phyloP scores from a whole-genome alignment of 1,140 invertebrate genomes.

The Drosophila bocqueti region DNA sequence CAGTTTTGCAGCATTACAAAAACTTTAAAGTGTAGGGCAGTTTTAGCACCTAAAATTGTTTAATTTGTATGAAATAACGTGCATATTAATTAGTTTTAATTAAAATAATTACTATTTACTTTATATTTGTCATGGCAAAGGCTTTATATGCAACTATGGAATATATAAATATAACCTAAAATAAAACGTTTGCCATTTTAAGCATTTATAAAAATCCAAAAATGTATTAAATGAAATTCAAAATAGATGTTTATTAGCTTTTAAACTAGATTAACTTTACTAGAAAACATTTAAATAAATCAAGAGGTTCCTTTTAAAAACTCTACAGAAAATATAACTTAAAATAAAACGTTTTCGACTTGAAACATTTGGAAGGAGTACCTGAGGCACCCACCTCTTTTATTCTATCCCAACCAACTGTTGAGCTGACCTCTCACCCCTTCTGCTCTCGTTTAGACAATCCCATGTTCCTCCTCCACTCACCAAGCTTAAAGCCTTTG shows the following conservation, averaged over 20 bases:
- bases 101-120: too few species aligned
- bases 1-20: too few species aligned
- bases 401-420: slow-evolving; percentile 29
- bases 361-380: not conserved
- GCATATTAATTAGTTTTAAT: too few species aligned
- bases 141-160: too few species aligned
- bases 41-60: too few species aligned
- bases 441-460: slow-evolving; percentile 1
- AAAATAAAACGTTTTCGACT: not conserved
- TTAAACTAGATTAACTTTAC: not conserved
- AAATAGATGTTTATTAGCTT: not conserved
- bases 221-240: not conserved
- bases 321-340: not conserved
- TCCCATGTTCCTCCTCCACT: slow-evolving; percentile 19
- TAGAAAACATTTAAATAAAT: not conserved
- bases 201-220: not conserved
- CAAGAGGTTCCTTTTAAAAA: not conserved
- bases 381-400: not conserved
- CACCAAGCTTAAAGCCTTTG: slow-evolving; percentile 52
- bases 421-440: slow-evolving; percentile 33
- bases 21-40: too few species aligned
- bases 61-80: too few species aligned
- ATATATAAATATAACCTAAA: not conserved
- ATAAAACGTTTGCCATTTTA: not conserved
- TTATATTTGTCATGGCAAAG: too few species aligned